phyloP scores from a whole-genome alignment of 2,888 invertebrate genomes.

The Ichneumoninae sp. region DNA sequence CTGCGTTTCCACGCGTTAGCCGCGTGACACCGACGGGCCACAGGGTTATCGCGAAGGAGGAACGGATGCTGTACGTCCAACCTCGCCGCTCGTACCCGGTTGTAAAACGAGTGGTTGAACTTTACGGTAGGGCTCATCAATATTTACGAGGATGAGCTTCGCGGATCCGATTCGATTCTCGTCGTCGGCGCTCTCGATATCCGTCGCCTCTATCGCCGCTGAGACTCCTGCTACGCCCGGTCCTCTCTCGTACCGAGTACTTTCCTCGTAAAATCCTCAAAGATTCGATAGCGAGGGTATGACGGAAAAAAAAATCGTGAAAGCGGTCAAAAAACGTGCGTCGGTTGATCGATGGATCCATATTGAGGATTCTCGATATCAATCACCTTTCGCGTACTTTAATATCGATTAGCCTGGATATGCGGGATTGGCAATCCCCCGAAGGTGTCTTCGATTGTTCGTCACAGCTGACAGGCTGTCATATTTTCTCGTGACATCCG shows the following conservation, averaged over 20 bases:
- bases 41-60: conserved; percentile 64
- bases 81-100: conserved; percentile 64
- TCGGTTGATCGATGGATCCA: conserved; percentile 51
- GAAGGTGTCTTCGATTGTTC: conserved; percentile 34
- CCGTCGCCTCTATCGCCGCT: conserved; percentile 60
- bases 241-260: conserved; percentile 55
- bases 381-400: neutral
- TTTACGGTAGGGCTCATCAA: conserved; percentile 74
- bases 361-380: neutral
- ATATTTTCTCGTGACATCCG: neutral
- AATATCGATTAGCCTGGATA: conserved; percentile 1
- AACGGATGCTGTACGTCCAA: conserved; percentile 67
- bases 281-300: conserved; percentile 60
- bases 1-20: conserved; percentile 58
- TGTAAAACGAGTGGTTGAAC: conserved; percentile 75
- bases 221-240: conserved; percentile 61
- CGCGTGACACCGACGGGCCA: conserved; percentile 60
- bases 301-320: conserved; percentile 10
- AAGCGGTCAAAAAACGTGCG: conserved; percentile 25
- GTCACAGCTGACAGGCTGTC: conserved; percentile 10
- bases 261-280: conserved; percentile 67
- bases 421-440: neutral
- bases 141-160: conserved; percentile 73
- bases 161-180: conserved; percentile 73
- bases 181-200: conserved; percentile 63